Conservation (phyloP, 2,888 invertebrate species). For the Tinea trinotella region DNA sequence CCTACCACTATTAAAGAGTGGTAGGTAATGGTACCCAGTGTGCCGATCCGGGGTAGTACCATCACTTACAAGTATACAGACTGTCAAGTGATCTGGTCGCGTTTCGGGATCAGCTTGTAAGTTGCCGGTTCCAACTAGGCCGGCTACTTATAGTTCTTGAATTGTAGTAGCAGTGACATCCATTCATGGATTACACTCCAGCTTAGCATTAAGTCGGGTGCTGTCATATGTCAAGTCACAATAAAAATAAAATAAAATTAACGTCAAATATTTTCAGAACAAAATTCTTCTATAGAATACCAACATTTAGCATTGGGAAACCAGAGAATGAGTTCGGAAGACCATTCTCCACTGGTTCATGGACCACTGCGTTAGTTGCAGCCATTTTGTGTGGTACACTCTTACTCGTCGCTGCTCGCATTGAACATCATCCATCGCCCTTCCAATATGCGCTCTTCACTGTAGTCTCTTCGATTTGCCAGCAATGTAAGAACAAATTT, state of each 20-base stretch:
- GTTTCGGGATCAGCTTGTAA: too few species aligned
- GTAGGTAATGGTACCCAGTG: too few species aligned
- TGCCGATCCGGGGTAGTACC: too few species aligned
- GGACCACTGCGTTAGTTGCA: constrained; percentile 44
- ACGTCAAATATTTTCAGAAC: constrained; percentile 45
- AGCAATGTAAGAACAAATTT: constrained; percentile 49
- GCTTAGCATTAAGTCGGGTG: too few species aligned
- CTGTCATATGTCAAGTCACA: too few species aligned
- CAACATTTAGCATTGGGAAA: constrained; percentile 45
- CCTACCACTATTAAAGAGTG: not conserved
- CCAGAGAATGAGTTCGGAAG: constrained; percentile 58
- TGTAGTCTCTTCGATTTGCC: constrained; percentile 49
- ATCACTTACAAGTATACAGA: constrained; percentile 5
- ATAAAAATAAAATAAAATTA: not conserved
- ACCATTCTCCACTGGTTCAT: constrained; percentile 49
- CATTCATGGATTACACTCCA: too few species aligned
- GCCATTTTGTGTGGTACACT: constrained; percentile 38
- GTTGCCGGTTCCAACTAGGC: too few species aligned
- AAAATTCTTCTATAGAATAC: constrained; percentile 48
- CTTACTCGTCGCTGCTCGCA: constrained; percentile 39
- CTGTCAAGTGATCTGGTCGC: too few species aligned
- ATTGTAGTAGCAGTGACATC: too few species aligned
- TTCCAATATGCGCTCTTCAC: constrained; percentile 49
- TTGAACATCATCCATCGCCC: constrained; percentile 40
- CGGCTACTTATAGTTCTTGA: too few species aligned